Evolutionary conservation across 23 tunicate species (phyloP).

Genomic region (Styela plicata): DNA sequence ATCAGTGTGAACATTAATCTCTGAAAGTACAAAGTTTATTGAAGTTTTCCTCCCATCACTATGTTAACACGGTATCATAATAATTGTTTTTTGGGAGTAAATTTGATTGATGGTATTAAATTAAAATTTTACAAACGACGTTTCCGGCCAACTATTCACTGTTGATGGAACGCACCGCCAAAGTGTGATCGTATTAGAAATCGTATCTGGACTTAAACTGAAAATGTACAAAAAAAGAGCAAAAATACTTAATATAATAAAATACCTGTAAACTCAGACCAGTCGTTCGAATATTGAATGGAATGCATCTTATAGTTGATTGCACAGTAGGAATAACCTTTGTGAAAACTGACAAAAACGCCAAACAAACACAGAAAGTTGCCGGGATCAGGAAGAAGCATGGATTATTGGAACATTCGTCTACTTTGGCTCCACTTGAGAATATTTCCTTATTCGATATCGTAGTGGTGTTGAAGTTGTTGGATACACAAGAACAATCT

Average conservation of each 20-base stretch:
- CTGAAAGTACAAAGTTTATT: neutral
- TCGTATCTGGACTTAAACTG: too few species aligned
- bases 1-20: constrained; percentile 31
- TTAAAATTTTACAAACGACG: too few species aligned
- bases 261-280: constrained; percentile 38
- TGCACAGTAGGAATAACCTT: constrained; percentile 19
- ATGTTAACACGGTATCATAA: too few species aligned
- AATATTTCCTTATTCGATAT: neutral
- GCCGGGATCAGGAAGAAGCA: neutral
- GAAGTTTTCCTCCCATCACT: neutral
- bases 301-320: constrained; percentile 33
- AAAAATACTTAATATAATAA: too few species aligned
- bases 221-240: too few species aligned
- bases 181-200: too few species aligned
- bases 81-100: too few species aligned
- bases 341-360: neutral
- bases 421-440: neutral
- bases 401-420: neutral
- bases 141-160: too few species aligned
- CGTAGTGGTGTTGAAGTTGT: neutral
- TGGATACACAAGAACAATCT: constrained; percentile 1
- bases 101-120: too few species aligned
- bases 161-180: too few species aligned
- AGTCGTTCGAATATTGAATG: constrained; percentile 21
- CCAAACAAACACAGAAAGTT: neutral